These are phyloP conservation scores for Meliscaeva auricollis DNA, from an alignment of 2,888 invertebrate species.

Conservation along the genomic window DNA sequence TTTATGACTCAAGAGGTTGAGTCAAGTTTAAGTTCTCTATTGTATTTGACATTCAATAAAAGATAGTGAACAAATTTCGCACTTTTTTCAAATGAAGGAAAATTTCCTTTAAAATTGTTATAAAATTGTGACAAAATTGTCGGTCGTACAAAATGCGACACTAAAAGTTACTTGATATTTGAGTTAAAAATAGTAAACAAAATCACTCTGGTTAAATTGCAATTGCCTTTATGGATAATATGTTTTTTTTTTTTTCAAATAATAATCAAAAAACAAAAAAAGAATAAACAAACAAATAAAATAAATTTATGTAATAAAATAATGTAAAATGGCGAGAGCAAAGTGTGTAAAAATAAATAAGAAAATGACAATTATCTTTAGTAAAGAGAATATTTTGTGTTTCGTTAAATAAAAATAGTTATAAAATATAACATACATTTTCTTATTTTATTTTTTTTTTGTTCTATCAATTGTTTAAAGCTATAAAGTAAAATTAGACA, in stretches of 20 bases:
- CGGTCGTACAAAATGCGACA: too few species aligned
- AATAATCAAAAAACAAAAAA: not conserved
- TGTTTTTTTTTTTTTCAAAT: not conserved
- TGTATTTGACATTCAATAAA: too few species aligned
- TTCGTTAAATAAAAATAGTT: not conserved
- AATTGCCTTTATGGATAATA: not conserved
- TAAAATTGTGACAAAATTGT: too few species aligned
- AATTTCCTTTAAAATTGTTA: too few species aligned
- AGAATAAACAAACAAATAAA: not conserved
- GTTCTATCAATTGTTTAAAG: not conserved
- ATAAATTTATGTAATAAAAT: conserved; percentile 19
- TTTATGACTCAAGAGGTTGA: too few species aligned
- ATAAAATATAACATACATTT: not conserved
- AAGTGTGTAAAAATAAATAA: conserved; percentile 34
- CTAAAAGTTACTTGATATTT: too few species aligned
- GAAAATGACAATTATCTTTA: conserved; percentile 19
- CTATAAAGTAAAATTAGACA: conserved; percentile 11
- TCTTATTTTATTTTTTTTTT: not conserved
- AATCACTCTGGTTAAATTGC: not conserved
- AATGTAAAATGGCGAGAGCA: conserved; percentile 32
- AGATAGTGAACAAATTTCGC: too few species aligned
- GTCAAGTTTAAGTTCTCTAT: too few species aligned
- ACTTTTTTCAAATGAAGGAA: too few species aligned
- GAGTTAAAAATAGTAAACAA: too few species aligned
- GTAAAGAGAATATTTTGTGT: not conserved